Base-by-base conservation (phyloP, 2,797 vertebrate genomes). In the Peromyscus aztecus region DNA sequence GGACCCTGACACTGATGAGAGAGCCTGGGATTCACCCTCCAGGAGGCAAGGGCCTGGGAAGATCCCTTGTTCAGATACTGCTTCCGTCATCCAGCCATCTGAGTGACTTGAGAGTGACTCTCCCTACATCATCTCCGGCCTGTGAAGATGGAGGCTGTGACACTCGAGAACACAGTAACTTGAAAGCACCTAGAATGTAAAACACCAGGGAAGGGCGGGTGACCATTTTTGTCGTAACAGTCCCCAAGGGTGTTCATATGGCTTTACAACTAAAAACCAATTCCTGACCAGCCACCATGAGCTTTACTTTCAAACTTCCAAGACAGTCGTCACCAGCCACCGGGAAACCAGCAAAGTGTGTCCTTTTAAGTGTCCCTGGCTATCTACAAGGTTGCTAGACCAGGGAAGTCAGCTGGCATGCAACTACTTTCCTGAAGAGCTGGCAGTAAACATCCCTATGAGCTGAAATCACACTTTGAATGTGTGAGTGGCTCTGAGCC, bases 391-490 rank as follows among this genome's bases (percentile, higher is more conserved):
- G 29, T n/a, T 87, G 82, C 61, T 49, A 7, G 69, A 76, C 52
- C 24, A 55, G 86, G 57, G 29, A 67, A 49, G 6, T 92, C 17
- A 7, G 57, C 27, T 93, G 80, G 29, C 67, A n/a, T 14, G 29
- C 31, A 17, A 91, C 23, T 57, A n/a, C 80, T 63, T 94, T 89
- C 82, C 69, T 81, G 84, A 95, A 96, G 90, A 94, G 46, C 67
- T 55, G 80, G 73, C 17, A 29, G 90, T 78, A 92, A 83, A 87
- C 31, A 71, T 86, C 92, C 88, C 88, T 80, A 31, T 61, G 81
- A 91, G 84, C n/a, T 63, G 91, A n/a, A 97, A 59, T 91, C 63
- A 92, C 40, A 80, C 55, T 92, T 78, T n/a, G 52, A 31, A 63
- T n/a, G 67, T 92, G 59, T 6, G 29, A 67, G 84, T 11, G 81